Evolutionary conservation across 2,888 invertebrate genomes (phyloP), one percentile per base, ranked within the genome.

Genomic region (Synanthedon andrenaeformis): DNA sequence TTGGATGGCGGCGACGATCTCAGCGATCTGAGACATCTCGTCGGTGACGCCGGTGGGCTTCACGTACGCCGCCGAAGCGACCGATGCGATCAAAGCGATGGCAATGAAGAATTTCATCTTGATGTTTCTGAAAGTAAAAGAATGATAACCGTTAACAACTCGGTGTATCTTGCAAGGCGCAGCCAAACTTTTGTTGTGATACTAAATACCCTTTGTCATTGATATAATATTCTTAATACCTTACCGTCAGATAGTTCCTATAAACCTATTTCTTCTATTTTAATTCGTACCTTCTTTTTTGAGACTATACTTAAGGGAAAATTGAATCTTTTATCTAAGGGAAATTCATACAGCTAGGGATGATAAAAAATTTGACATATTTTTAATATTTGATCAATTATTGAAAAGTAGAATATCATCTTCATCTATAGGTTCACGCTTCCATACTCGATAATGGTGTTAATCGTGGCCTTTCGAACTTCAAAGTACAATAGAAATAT

Each of bases 41-140:
- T 48, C 55, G 50, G 52, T 51, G 53, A 63, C 54, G 45, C 51
- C 52, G 45, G 52, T 52, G 41, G 69, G 71, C 55, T 59, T 66
- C 42, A 67, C 6, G 53, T 58, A 51, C 52, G 64, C 64, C 57
- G 74, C 75, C 58, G 74, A 71, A 52, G 78, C 76, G 68, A 75
- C 76, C 60, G 75, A 65, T 60, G 66, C 79, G 65, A 79, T 64
- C 49, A 78, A 63, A 51, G 76, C 73, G 63, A 82, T 62, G 52
- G 72, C 73, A 42, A 76, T 50, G 62, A 82, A 64, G 74, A 65
- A 77, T 72, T 81, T 80, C 82, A 82, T 82, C 50, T 64, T 72
- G 60, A 56, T 62, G 63, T 52, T 61, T 62, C 69, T 74, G 66
- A 3, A 49, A 12, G n/a, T 12, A 12, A 53, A 42, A 14, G 19